Evolutionary conservation across 2,888 invertebrate species (phyloP), one percentile per base, ranked within the genome.

Genomic region (Horisme vitalbata): DNA sequence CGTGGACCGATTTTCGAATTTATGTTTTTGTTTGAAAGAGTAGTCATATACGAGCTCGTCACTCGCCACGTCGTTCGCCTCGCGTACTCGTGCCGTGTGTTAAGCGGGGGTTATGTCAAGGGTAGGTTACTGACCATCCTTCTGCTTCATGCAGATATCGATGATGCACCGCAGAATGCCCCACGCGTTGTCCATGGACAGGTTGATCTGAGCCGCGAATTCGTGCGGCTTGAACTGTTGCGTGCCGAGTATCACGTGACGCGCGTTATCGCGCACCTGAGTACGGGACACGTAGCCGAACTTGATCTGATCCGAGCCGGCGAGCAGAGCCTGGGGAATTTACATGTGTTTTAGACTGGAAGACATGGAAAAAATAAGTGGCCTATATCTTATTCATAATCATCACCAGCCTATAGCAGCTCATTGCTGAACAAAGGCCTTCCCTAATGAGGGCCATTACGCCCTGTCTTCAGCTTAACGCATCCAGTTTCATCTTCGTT

Each of bases 111-210:
- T 4, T 2, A 23, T 2, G 8, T 3, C 2, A 8, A 3, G 3
- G n/a, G 7, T 14, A 28, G 11, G 21, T 38, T n/a, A 23, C 86
- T 91, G 79, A 68, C 99, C 99, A 75, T 98, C 97, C 71, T 97
- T 96, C 80, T 98, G 96, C 82, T 97, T 97, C 96, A 98, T 96
- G 68, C 98, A 96, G 55, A 97, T 95, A 69, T 99, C 99, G 63
- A 99, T 95, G 70, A 99, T 97, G 82, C 98, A 99, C 9, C 99
- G 93, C 51, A 99, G 91, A 47, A 99, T 96, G 56, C 98, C 99
- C 99, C 99, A 99, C 2, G 97, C 98, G 85, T 99, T 99, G 83
- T 99, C 99, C 98, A 99, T 98, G 75, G 98, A 99, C 68, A 99
- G 90, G 86, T 98, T 99, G 75, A 99, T 99, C 85, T 99, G 99